Evolutionary conservation across 2,113 vertebrate genomes (phyloP).

Genomic region (Cyprinus carpio): DNA sequence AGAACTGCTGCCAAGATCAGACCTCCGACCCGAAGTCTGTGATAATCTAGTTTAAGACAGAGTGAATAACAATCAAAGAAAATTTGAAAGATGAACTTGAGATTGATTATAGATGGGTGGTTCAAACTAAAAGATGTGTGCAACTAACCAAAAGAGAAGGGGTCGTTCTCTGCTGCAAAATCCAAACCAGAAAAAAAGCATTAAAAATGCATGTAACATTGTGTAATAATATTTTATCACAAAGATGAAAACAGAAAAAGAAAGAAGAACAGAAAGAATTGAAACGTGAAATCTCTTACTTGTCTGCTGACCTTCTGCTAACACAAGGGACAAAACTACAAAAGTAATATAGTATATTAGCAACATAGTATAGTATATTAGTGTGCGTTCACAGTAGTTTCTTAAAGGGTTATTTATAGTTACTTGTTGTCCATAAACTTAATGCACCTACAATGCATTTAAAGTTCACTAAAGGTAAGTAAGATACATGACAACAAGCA

Average conservation of each 20-base stretch:
- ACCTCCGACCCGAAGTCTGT: conserved; percentile 80
- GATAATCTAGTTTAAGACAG: conserved; percentile 74
- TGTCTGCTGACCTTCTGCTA: conserved; percentile 66
- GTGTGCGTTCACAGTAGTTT: not conserved
- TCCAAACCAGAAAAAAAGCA: not conserved
- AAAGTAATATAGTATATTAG: conserved; percentile 11
- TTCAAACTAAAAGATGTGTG: not conserved
- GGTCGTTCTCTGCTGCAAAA: conserved; percentile 65
- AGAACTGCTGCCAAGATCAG: conserved; percentile 82
- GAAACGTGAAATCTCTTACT: conserved; percentile 58
- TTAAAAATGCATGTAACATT: not conserved
- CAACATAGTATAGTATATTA: not conserved
- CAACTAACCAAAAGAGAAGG: conserved; percentile 76
- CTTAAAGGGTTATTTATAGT: not conserved
- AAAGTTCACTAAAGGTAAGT: too few species aligned
- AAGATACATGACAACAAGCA: too few species aligned
- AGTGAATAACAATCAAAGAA: conserved; percentile 17
- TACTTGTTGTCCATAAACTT: not conserved
- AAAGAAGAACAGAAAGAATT: not conserved
- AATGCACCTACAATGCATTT: not conserved
- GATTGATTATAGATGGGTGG: not conserved
- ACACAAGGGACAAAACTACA: conserved; percentile 73
- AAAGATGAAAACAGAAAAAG: not conserved
- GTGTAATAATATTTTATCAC: not conserved
- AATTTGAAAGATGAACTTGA: not conserved